Conservation (phyloP, 1,140 invertebrate species). For the Pseudomyrmex concolor region DNA sequence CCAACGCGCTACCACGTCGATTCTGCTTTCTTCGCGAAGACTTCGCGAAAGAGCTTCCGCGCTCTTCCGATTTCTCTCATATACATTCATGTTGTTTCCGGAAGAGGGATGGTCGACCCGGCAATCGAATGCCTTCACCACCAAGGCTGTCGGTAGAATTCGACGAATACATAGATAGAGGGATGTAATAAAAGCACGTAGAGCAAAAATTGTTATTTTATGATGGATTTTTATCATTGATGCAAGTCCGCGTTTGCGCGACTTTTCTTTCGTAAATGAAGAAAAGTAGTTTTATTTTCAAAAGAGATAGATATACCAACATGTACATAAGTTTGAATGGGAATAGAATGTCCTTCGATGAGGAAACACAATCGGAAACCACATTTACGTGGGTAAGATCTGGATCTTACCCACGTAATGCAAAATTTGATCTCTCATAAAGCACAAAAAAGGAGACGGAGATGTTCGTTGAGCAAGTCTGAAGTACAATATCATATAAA, state of each 20-base stretch:
- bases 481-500: too few relatives aligned
- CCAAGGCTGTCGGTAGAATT: background rate
- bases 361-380: background rate
- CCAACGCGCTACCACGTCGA: slow-evolving; percentile 70
- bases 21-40: slow-evolving; percentile 59
- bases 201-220: background rate
- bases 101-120: slow-evolving; percentile 32
- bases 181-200: background rate
- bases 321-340: too few relatives aligned
- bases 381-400: too few relatives aligned
- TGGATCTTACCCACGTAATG: too few relatives aligned
- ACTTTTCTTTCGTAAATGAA: too few relatives aligned
- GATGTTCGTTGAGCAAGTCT: too few relatives aligned
- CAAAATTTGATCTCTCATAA: too few relatives aligned
- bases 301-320: too few relatives aligned
- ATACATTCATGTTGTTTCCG: slow-evolving; percentile 52
- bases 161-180: background rate
- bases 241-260: background rate
- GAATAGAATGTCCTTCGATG: background rate
- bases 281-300: too few relatives aligned
- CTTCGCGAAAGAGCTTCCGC: slow-evolving; percentile 37
- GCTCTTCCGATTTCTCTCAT: slow-evolving; percentile 26
- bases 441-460: too few relatives aligned
- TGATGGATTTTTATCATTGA: background rate
- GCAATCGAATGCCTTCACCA: slow-evolving; percentile 22